Conservation (phyloP, 2,797 vertebrate genomes). For the Podargus strigoides region DNA sequence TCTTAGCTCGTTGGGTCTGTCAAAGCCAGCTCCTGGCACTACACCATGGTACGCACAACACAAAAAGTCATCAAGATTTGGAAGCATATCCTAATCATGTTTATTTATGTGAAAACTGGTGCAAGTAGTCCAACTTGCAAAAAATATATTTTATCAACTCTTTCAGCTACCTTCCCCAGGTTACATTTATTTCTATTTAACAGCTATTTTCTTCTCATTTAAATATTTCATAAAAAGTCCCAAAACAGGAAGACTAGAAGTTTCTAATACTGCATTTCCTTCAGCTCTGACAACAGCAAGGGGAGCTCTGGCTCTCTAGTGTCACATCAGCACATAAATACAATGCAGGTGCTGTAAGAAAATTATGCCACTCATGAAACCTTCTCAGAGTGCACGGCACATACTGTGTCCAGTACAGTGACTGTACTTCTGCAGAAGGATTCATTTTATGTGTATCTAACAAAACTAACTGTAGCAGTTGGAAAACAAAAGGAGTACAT, state of each 20-base stretch:
- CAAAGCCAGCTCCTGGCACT: background rate
- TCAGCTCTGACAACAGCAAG: background rate
- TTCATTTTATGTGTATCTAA: background rate
- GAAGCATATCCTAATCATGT: background rate
- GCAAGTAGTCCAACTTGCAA: background rate
- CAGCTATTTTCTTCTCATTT: background rate
- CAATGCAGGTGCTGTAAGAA: background rate
- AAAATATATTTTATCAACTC: background rate
- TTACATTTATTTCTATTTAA: background rate
- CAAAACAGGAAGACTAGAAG: background rate
- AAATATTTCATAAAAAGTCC: background rate
- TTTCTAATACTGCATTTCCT: background rate
- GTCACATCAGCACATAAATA: background rate
- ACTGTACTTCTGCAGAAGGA: background rate
- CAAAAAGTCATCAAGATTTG: background rate
- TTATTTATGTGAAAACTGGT: background rate
- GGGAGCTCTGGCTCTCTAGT: background rate
- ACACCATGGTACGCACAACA: background rate
- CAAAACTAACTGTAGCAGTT: background rate
- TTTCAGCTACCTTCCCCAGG: background rate
- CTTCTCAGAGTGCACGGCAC: accelerated
- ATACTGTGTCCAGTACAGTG: accelerated
- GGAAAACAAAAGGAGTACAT: background rate
- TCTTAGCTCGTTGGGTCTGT: background rate
- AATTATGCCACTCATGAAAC: background rate